phyloP scores from a whole-genome alignment of 2,888 invertebrate genomes.

The Diaphora mendica region DNA sequence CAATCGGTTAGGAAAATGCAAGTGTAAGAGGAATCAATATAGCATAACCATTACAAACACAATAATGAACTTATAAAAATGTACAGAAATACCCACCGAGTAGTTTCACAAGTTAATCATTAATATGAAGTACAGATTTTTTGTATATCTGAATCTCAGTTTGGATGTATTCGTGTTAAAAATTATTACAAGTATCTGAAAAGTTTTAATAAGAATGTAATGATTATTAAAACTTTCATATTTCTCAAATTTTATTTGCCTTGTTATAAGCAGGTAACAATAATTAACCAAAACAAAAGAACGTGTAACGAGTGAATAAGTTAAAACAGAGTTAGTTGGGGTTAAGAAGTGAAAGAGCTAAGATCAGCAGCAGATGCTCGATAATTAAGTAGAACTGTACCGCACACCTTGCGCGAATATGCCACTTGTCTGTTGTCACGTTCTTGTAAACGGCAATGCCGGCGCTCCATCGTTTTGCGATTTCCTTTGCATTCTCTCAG shows the following conservation, averaged over 20 bases:
- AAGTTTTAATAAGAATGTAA: constrained; percentile 48
- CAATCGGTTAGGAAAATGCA: neutral
- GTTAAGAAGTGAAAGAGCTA: constrained; percentile 59
- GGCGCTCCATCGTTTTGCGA: constrained; percentile 50
- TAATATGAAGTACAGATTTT: constrained; percentile 54
- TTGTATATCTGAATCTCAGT: constrained; percentile 41
- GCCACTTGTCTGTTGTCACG: constrained; percentile 57
- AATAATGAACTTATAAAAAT: neutral
- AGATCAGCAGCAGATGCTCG: constrained; percentile 47
- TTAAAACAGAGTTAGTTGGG: constrained; percentile 60
- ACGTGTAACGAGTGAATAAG: constrained; percentile 37
- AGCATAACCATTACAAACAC: neutral
- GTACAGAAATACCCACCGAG: neutral
- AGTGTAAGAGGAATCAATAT: neutral
- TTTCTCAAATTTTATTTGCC: constrained; percentile 66
- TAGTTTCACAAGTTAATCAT: constrained; percentile 2
- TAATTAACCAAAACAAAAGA: constrained; percentile 49
- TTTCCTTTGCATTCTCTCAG: constrained; percentile 35
- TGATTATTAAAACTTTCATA: constrained; percentile 68
- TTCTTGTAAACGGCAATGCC: constrained; percentile 44
- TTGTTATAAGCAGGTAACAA: constrained; percentile 63
- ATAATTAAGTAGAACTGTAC: constrained; percentile 59
- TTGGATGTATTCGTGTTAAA: constrained; percentile 35
- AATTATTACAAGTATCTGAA: constrained; percentile 43
- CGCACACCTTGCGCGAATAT: constrained; percentile 61